phyloP scores from a whole-genome alignment of 2,888 invertebrate genomes.

The Eulithis prunata region DNA sequence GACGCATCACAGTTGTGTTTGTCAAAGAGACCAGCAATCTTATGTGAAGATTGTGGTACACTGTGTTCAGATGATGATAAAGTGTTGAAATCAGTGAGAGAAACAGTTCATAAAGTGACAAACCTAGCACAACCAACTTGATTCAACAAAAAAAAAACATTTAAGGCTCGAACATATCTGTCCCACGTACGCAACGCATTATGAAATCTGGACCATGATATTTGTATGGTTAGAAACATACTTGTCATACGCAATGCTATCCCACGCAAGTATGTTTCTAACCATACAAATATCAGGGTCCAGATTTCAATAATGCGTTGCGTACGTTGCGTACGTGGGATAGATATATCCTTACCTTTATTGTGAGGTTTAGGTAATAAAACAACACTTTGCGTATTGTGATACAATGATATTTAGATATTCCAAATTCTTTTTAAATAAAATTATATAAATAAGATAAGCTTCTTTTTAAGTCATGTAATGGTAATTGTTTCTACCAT shows the following conservation, averaged over 20 bases:
- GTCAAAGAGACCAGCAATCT: slow-evolving; percentile 83
- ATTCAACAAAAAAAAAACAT: slow-evolving; percentile 16
- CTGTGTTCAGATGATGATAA: slow-evolving; percentile 87
- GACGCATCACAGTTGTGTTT: slow-evolving; percentile 72
- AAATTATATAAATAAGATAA: neutral
- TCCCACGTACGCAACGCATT: too few relatives aligned
- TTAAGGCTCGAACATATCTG: too few relatives aligned
- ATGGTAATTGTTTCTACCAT: neutral
- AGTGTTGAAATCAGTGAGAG: slow-evolving; percentile 56
- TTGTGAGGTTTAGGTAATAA: slow-evolving; percentile 12
- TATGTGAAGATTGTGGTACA: slow-evolving; percentile 90
- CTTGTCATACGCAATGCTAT: too few relatives aligned
- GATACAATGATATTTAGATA: slow-evolving; percentile 15
- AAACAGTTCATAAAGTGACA: slow-evolving; percentile 54
- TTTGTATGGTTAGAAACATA: too few relatives aligned
- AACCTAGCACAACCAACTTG: slow-evolving; percentile 48
- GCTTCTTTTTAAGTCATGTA: slow-evolving; percentile 2
- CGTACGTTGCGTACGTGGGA: too few relatives aligned
- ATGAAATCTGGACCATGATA: too few relatives aligned
- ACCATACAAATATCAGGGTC: too few relatives aligned
- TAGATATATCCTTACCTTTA: too few relatives aligned
- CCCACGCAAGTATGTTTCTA: too few relatives aligned
- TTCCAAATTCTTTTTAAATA: slow-evolving; percentile 3
- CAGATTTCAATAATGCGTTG: too few relatives aligned
- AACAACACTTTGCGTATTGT: slow-evolving; percentile 7